Evolutionary conservation across 2,888 invertebrate species (phyloP), one percentile per base, ranked within the genome.

Genomic region (Macrosoma leucophasiata): DNA sequence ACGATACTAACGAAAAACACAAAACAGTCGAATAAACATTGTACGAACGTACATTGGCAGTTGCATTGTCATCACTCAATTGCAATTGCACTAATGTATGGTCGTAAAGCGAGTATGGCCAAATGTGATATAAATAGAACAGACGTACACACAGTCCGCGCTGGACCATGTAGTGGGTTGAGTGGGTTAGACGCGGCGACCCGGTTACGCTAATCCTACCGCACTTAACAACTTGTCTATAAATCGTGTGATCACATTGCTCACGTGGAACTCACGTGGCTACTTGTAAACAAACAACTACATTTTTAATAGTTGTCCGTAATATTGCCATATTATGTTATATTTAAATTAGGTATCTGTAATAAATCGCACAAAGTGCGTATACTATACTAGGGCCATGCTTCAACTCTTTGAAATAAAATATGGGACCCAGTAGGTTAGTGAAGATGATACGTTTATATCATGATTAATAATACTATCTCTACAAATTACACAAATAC

Each of bases 161-260:
- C n/a, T n/a, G n/a, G n/a, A n/a, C n/a, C n/a, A n/a, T n/a, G n/a
- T 26, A 36, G 36, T 27, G 31, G 32, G 29, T 29, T 33, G 46
- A 36, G 46, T 49, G 42, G 47, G 49, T 50, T 48, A 51, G 50
- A 48, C 43, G 45, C 40, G 52, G 62, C 70, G 73, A 70, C 73
- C 73, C 59, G 66, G 64, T 71, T 72, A 66, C 58, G 45, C 52
- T 63, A 61, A 66, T 71, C 58, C 61, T 45, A 49, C 46, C 52
- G 55, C 53, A 51, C 50, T 50, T n/a, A 48, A 39, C 24, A 18
- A 29, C 29, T 23, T 34, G 29, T 10, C 46, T 40, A 37, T 54
- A 52, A 60, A 57, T 64, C 59, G 63, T 61, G 51, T 43, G 49
- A 41, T 52, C 55, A 52, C 52, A 40, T 43, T 43, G 49, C 41